Conservation (phyloP, 2,113 vertebrate species). For the Carassius gibelio region DNA sequence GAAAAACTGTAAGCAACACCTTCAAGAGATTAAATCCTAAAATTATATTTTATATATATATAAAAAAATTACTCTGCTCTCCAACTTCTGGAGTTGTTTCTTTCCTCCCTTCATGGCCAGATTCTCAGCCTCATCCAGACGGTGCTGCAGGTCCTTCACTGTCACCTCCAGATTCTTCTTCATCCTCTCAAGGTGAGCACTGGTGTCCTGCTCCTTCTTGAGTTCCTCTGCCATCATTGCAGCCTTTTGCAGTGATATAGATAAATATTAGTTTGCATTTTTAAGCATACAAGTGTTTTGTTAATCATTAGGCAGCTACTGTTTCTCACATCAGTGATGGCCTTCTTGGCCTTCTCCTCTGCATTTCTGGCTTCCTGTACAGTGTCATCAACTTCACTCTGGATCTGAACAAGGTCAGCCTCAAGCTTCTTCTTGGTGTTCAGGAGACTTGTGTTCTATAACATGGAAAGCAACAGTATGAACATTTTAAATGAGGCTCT, state of each 20-base stretch:
- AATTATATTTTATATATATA: neutral
- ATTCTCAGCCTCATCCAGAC: slow-evolving; percentile 89
- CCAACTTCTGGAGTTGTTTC: slow-evolving; percentile 86
- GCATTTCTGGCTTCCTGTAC: slow-evolving; percentile 57
- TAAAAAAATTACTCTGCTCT: slow-evolving; percentile 23
- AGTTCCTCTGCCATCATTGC: slow-evolving; percentile 88
- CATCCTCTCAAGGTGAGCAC: slow-evolving; percentile 90
- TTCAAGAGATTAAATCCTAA: neutral
- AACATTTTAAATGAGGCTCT: neutral
- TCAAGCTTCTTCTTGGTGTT: slow-evolving; percentile 60
- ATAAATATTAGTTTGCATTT: neutral
- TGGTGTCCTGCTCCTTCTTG: slow-evolving; percentile 89
- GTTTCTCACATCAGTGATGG: slow-evolving; percentile 50
- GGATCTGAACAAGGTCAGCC: slow-evolving; percentile 16
- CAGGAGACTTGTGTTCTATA: slow-evolving; percentile 55
- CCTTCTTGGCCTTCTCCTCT: slow-evolving; percentile 57
- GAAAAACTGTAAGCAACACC: neutral
- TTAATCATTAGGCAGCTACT: neutral
- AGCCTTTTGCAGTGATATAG: slow-evolving; percentile 65
- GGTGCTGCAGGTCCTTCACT: slow-evolving; percentile 79
- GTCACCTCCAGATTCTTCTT: slow-evolving; percentile 92
- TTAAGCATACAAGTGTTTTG: neutral
- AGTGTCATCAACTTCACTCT: slow-evolving; percentile 44
- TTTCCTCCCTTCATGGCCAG: slow-evolving; percentile 84
- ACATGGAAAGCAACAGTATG: neutral